Evolutionary conservation across 2,797 vertebrate genomes (phyloP), one percentile per base, ranked within the genome.

Genomic region (Premnoplex brunnescens): DNA sequence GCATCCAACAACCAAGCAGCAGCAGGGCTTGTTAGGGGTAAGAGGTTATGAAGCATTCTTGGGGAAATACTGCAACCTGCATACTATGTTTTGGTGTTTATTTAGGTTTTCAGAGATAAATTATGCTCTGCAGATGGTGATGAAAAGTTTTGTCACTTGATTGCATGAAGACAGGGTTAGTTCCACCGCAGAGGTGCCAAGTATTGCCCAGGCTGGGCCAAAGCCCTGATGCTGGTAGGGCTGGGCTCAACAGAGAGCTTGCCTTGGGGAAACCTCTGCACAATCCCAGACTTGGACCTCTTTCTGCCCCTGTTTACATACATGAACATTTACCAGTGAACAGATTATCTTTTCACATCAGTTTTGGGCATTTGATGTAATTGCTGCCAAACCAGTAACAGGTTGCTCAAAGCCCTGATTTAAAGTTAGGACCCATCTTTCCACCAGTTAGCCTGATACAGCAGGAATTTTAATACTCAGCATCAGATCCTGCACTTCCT

Each of bases 1-100:
- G 39, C 26, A 23, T 5, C 32, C 4, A 0, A 20, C 44, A 4
- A 0, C 22, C 44, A 8, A 19, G 81, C 7, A 36, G 14, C 27
- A 78, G 39, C 37, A 27, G 43, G 27, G 9, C 23, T 30, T 72
- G 32, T 8, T 6, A 2, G 24, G 27, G 39, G 9, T 14, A 6
- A 51, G 32, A 0, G 3, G 13, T 34, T 23, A 6, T 1, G 13
- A 36, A 37, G 27, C 44, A 67, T 28, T 7, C 64, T 7, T 24
- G n/a, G 44, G 18, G 54, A 74, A 63, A 41, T 3, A 4, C 24
- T 36, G 74, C 36, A 54, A 36, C 55, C 28, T 32, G 44, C 43
- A 39, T 20, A 2, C 32, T 19, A 27, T 9, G 17, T 21, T n/a
- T 24, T 81, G 16, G 1, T 23, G 20, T 58, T 63, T 71, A 34